These are phyloP conservation scores for Anolis apletophallus DNA, from an alignment of 2,797 vertebrate species.

Conservation along the genomic window DNA sequence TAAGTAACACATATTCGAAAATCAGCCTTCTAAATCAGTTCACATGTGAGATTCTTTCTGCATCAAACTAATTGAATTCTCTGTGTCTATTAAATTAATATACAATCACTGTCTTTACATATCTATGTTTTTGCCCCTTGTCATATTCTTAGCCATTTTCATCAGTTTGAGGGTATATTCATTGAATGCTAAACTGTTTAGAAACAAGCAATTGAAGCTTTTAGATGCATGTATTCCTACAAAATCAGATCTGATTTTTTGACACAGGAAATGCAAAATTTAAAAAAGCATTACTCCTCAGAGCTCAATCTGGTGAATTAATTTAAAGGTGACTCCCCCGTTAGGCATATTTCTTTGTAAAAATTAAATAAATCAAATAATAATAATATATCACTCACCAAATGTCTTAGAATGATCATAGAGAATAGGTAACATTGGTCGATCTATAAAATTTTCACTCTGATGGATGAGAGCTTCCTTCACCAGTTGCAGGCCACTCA, in stretches of 20 bases:
- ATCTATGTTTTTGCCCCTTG: no score
- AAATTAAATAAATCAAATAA: background rate
- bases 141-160: no score
- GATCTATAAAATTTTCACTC: conserved; percentile 81
- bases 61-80: no score
- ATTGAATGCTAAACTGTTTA: background rate
- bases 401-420: conserved; percentile 64
- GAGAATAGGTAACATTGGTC: conserved; percentile 71
- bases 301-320: background rate
- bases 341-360: no score
- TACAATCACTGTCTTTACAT: no score
- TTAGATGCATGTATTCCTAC: no score
- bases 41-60: no score
- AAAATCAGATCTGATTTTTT: background rate
- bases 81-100: no score
- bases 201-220: background rate
- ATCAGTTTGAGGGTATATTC: background rate
- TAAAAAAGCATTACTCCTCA: background rate
- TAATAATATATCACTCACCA: conserved; percentile 73
- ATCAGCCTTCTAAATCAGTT: no score
- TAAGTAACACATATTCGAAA: no score
- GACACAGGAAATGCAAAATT: background rate
- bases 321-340: background rate
- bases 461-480: conserved; percentile 85
- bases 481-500: conserved; percentile 81